Evolutionary conservation across 2,797 vertebrate genomes (phyloP).

Genomic region (Pipistrellus pipistrellus): DNA sequence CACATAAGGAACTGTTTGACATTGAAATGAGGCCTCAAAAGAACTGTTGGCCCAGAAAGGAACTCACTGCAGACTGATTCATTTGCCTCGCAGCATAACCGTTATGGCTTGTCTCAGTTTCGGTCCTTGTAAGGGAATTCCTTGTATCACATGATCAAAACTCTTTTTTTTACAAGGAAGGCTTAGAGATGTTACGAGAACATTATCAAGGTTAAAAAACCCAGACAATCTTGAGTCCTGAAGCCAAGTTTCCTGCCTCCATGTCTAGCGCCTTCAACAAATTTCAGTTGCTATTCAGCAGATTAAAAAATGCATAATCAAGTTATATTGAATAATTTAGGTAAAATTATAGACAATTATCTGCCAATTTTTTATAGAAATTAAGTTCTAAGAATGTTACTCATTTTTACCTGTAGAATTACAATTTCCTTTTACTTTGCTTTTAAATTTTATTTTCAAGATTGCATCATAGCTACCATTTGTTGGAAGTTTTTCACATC

Average conservation of each 20-base stretch:
- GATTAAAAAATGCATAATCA: not conserved
- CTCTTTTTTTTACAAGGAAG: not conserved
- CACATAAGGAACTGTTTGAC: no score
- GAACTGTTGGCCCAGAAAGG: no score
- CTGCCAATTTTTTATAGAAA: not conserved
- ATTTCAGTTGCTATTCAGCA: not conserved
- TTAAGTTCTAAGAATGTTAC: not conserved
- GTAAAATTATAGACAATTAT: not conserved
- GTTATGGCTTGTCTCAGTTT: no score
- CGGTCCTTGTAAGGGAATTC: no score
- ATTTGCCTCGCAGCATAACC: no score
- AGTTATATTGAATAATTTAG: not conserved
- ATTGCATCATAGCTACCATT: not conserved
- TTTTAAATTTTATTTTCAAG: conserved; percentile 1
- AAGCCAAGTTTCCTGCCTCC: not conserved
- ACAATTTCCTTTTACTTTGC: not conserved
- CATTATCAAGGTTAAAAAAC: not conserved
- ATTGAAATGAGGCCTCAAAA: no score
- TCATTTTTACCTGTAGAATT: not conserved
- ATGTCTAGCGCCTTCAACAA: not conserved
- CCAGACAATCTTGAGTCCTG: not conserved
- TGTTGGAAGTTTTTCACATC: not conserved
- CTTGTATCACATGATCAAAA: not conserved
- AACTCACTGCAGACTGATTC: no score
- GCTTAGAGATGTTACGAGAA: not conserved